Percentiles rank a stretch among this genome's conserved stretches.
Evolutionary conservation across 2,797 vertebrate species (phyloP).

Genomic region (Sebastes kiyomatsui): DNA sequence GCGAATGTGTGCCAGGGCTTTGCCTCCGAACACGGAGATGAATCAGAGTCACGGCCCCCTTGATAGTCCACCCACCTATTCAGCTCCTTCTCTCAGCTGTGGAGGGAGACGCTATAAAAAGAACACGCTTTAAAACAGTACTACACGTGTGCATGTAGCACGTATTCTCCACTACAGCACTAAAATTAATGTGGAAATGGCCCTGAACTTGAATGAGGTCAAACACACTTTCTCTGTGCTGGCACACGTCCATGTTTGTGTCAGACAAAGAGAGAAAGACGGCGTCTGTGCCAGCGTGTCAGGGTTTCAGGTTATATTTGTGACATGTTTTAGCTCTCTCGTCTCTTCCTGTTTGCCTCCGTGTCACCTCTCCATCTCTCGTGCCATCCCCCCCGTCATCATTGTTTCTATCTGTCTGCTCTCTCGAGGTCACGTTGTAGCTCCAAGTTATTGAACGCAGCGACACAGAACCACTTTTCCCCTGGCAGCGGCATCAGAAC

Average conservation of each 20-base stretch:
- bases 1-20: conserved; percentile 42
- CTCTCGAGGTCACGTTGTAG: conserved; percentile 15
- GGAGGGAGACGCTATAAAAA: conserved; percentile 51
- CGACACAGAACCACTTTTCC: neutral
- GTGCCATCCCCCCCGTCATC: neutral
- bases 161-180: neutral
- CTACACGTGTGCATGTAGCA: neutral
- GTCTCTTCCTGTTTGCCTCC: conserved; percentile 6
- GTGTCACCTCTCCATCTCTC: neutral
- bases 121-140: conserved; percentile 12
- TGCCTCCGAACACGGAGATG: conserved; percentile 68
- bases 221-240: neutral
- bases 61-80: conserved; percentile 69
- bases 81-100: conserved; percentile 37
- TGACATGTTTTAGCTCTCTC: neutral
- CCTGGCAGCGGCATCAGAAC: conserved; percentile 15
- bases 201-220: conserved; percentile 11
- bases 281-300: neutral
- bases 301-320: neutral
- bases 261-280: neutral
- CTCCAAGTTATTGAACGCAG: conserved; percentile 26
- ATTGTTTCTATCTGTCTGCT: neutral
- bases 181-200: neutral
- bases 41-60: conserved; percentile 56
- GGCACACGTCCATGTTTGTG: neutral